phyloP scores from a whole-genome alignment of 2,113 vertebrate genomes.

The Perca flavescens region DNA sequence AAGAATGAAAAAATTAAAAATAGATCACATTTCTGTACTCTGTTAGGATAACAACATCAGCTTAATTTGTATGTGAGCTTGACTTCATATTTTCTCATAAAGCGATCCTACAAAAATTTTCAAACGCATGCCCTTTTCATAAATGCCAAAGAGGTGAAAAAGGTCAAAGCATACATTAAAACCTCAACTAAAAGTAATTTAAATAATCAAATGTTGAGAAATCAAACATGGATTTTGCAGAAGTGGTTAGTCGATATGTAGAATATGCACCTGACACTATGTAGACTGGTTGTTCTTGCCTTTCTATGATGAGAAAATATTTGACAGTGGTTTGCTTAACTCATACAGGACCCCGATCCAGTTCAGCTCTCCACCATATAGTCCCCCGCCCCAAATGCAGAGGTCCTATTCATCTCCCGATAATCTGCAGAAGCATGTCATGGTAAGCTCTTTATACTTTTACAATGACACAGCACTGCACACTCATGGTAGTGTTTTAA shows the following conservation, averaged over 20 bases:
- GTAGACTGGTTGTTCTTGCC: not conserved
- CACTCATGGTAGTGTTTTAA: not conserved
- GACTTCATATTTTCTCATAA: not conserved
- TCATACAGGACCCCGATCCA: conserved; percentile 76
- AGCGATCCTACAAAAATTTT: not conserved
- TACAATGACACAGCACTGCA: not conserved
- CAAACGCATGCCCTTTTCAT: not conserved
- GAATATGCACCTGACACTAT: not conserved
- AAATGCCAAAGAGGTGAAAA: not conserved
- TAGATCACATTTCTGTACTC: not conserved
- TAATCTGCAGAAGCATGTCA: conserved; percentile 88
- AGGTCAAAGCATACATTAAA: not conserved
- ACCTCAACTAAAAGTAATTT: not conserved
- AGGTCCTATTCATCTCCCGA: conserved; percentile 85
- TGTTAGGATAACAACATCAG: not conserved
- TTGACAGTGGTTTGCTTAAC: not conserved
- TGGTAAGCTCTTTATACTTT: conserved; percentile 79
- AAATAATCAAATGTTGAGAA: not conserved
- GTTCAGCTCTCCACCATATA: conserved; percentile 69
- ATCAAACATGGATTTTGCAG: not conserved
- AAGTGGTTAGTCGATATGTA: not conserved
- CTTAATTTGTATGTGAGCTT: too few species aligned
- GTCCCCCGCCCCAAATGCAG: conserved; percentile 76
- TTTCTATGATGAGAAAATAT: not conserved
- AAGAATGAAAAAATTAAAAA: not conserved